phyloP scores from a whole-genome alignment of 2,888 invertebrate genomes.

The Eulithis testata region DNA sequence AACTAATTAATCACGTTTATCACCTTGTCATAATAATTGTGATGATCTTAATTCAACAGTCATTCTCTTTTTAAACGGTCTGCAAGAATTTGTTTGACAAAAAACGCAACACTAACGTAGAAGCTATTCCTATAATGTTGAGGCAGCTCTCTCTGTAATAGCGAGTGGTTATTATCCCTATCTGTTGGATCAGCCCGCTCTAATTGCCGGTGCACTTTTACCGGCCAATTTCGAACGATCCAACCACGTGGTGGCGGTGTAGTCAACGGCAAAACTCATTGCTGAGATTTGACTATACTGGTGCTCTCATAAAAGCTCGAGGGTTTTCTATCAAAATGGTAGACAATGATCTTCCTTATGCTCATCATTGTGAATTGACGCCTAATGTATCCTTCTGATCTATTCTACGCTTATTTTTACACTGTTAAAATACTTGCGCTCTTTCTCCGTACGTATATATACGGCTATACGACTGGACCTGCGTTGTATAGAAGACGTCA shows the following conservation, averaged over 20 bases:
- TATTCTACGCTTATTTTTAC: too few species aligned
- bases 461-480: too few species aligned
- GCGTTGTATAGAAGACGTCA: too few species aligned
- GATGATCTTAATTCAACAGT: slow-evolving; percentile 13
- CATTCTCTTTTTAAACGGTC: slow-evolving; percentile 4
- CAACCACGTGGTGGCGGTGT: slow-evolving; percentile 24
- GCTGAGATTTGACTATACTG: not conserved
- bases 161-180: slow-evolving; percentile 65
- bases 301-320: not conserved
- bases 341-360: too few species aligned
- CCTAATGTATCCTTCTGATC: too few species aligned
- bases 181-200: slow-evolving; percentile 70
- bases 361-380: too few species aligned
- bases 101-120: slow-evolving; percentile 37
- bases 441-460: too few species aligned
- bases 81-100: slow-evolving; percentile 10
- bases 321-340: not conserved
- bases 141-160: slow-evolving; percentile 70
- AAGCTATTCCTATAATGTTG: slow-evolving; percentile 38
- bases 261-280: slow-evolving; percentile 6
- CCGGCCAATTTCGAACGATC: slow-evolving; percentile 38
- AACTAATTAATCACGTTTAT: slow-evolving; percentile 32
- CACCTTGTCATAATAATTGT: slow-evolving; percentile 25
- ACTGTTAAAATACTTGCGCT: too few species aligned
- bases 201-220: slow-evolving; percentile 68